A percentile compares a stretch with the other conserved stretches of the same genome.
phyloP scores from a whole-genome alignment of 2,113 vertebrate genomes.

The Ophthalmolycus amberensis region DNA sequence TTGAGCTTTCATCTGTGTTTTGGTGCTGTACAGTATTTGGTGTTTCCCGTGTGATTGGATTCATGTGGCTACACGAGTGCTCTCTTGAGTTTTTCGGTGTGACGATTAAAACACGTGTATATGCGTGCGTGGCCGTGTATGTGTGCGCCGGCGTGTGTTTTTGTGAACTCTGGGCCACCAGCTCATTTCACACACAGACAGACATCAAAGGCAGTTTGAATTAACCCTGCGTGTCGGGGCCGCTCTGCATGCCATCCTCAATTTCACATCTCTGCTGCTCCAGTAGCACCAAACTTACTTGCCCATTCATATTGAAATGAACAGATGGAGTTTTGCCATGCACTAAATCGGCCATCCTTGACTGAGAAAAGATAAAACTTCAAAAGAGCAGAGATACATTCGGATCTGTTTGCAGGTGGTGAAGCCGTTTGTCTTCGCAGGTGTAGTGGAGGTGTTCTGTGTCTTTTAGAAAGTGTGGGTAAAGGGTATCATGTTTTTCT shows the following conservation, averaged over 20 bases:
- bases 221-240: conserved; percentile 81
- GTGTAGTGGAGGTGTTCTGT: conserved; percentile 53
- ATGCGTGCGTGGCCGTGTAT: background rate
- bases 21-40: conserved; percentile 17
- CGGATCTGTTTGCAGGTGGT: conserved; percentile 60
- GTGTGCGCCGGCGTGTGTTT: conserved; percentile 45
- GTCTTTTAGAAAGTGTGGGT: conserved; percentile 66
- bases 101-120: conserved; percentile 34
- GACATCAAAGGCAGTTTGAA: conserved; percentile 83
- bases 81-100: conserved; percentile 19
- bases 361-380: conserved; percentile 80
- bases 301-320: conserved; percentile 85
- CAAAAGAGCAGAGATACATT: conserved; percentile 74
- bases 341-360: conserved; percentile 68
- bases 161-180: conserved; percentile 76
- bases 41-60: conserved; percentile 20
- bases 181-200: conserved; percentile 83
- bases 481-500: conserved; percentile 68
- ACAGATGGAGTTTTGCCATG: conserved; percentile 74
- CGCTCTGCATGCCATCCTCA: conserved; percentile 76
- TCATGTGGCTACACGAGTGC: conserved; percentile 19
- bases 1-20: conserved; percentile 39
- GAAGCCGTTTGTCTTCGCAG: conserved; percentile 31
- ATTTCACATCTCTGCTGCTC: conserved; percentile 79
- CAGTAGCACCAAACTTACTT: conserved; percentile 70